Evolutionary conservation across 2,113 vertebrate species (phyloP), one percentile per base, ranked within the genome.

Genomic region (Macrotus californicus): DNA sequence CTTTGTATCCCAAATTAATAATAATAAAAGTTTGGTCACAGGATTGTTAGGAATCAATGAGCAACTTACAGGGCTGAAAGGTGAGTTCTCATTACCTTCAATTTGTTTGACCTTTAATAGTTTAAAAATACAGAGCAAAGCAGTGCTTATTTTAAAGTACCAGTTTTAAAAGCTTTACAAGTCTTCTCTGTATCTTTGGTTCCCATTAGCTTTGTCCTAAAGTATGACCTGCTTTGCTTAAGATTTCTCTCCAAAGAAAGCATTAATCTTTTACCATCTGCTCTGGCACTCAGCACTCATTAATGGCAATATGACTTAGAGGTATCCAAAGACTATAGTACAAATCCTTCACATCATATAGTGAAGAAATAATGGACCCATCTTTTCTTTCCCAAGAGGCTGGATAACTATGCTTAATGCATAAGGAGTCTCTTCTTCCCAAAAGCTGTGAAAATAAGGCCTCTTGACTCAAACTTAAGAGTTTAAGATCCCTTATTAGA

Each of bases 401-500:
- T 66, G 69, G 84, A 75, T 76, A 94, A 94, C 61, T 95, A 70
- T 91, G 67, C 76, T 95, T 95, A 94, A 89, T 87, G 76, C 29
- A 46, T 64, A 82, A 89, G 64, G 93, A 94, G 64, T 93, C 76
- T 95, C 80, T 54, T 95, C 81, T 67, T 94, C 95, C 94, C 80
- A 87, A 89, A 91, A 76, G 54, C 92, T 92, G 50, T 72, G 76
- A 90, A 96, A 94, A 95, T 95, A 91, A 97, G 95, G 94, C 91
- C 96, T 97, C 97, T 97, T 96, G 93, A 98, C 70, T 96, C 75
- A 93, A 95, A 91, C 86, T 91, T 73, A 93, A 97, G 96, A 93
- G 94, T 66, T 93, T 92, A 92, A 95, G 87, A 93, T 97, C 39
- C 56, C 54, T 93, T 95, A 76, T 89, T 94, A 97, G 93, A 94